Percentiles rank a stretch among this genome's conserved stretches.
Evolutionary conservation across 92 coral and sea anemone species (phyloP).

Genomic region (Palythoa grandis): DNA sequence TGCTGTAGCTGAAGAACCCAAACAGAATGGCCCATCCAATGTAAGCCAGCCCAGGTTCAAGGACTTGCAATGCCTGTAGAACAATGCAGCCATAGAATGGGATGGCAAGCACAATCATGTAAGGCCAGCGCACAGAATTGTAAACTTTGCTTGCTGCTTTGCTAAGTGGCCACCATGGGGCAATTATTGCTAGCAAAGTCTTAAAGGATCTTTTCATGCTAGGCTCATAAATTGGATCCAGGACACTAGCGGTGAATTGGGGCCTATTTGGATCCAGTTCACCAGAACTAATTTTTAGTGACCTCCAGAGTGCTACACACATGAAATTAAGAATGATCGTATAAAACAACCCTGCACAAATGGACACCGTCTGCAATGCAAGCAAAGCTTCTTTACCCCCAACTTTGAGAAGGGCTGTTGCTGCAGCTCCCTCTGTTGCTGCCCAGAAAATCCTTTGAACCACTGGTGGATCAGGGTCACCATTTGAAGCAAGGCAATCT

Average conservation of each 20-base stretch:
- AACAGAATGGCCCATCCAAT: background rate
- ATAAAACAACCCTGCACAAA: background rate
- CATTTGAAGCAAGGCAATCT: slow-evolving; percentile 49
- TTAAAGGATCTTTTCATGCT: background rate
- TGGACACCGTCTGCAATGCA: background rate
- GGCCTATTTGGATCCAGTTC: slow-evolving; percentile 5
- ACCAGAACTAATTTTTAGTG: background rate
- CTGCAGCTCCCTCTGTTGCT: background rate
- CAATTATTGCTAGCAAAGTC: slow-evolving; percentile 21
- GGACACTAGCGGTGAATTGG: background rate
- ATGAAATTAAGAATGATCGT: background rate
- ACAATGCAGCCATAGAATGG: slow-evolving; percentile 11
- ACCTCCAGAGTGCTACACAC: background rate
- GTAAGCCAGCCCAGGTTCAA: slow-evolving; percentile 19
- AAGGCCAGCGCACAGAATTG: slow-evolving; percentile 5
- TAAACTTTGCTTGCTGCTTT: slow-evolving; percentile 18
- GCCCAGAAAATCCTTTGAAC: slow-evolving; percentile 50
- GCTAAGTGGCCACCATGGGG: slow-evolving; percentile 10
- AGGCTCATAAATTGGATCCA: slow-evolving; percentile 8
- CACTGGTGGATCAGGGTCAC: slow-evolving; percentile 47
- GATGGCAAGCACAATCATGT: background rate
- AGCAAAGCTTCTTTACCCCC: background rate
- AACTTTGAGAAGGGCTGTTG: background rate
- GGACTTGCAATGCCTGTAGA: slow-evolving; percentile 1
- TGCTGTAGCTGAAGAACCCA: background rate